A percentile compares a stretch with the other conserved stretches of the same genome.
Evolutionary conservation across 64 coral and sea anemone species (phyloP).

Genomic region (Porites lutea): DNA sequence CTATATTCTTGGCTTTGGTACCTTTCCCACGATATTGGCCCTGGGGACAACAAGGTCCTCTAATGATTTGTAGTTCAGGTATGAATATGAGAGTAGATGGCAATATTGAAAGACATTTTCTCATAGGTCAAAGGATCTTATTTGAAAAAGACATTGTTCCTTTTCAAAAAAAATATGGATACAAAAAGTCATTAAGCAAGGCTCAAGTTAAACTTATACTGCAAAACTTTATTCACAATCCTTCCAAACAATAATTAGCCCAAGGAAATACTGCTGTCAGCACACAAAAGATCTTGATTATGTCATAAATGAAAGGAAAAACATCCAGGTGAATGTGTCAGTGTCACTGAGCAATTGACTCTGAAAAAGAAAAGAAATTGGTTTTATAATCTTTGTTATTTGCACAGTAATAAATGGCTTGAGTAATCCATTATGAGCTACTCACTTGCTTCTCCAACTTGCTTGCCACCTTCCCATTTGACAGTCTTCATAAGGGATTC

Average conservation of each 20-base stretch:
- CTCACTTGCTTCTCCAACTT: conserved; percentile 89
- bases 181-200: no score
- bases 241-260: background rate
- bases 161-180: no score
- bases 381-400: no score
- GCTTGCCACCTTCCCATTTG: conserved; percentile 97
- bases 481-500: conserved; percentile 86
- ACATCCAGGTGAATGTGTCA: background rate
- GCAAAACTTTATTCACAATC: conserved; percentile 28
- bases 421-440: background rate
- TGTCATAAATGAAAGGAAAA: background rate
- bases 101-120: no score
- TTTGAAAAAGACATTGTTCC: no score
- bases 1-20: no score
- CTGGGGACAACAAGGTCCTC: no score
- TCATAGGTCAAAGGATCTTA: no score
- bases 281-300: conserved; percentile 3
- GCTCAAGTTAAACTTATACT: background rate
- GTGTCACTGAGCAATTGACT: conserved; percentile 31
- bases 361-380: conserved; percentile 9
- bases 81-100: no score
- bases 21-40: no score
- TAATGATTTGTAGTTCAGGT: no score
- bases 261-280: background rate
- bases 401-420: no score